Base-by-base conservation (phyloP, 2,113 vertebrate genomes). In the Cebus imitator region DNA sequence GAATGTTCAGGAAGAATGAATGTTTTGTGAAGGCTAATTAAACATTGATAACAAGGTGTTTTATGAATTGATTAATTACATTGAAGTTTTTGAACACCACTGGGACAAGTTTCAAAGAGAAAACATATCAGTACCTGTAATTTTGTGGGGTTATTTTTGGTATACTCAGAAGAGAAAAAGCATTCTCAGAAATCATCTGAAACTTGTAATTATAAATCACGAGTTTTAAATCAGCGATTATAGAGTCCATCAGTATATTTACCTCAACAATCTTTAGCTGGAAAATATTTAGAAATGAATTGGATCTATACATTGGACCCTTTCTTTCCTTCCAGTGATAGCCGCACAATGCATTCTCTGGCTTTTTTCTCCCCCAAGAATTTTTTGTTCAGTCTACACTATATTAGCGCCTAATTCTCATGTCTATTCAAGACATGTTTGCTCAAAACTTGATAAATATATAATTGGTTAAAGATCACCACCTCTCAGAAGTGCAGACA, bases 51-150 rank as follows among this genome's bases (percentile, higher is more conserved):
- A 75, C 21, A 50, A 93, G 64, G 45, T 91, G 2, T 73, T 96
- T 16, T 40, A 7, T 89, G 68, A 91, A 86, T 80, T n/a, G 57
- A 85, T 73, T 90, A 89, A 96, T 78, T 95, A 16, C 50, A 43
- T 68, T 52, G 32, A 3, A 89, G 58, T 58, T 73, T 93, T 37
- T 73, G 23, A 90, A 95, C 45, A 94, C 8, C 8, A 23, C 0
- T 70, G 86, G 72, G 73, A 37, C 35, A 85, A 75, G 14, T 7
- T 64, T 64, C 50, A 70, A 92, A 82, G 9, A 91, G 45, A 85
- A 94, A 96, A 87, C 43, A 73, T 14, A 72, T 91, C 40, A 80
- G 13, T 61, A 43, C 7, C 68, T 87, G 18, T 27, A 70, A 73
- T 16, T 45, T 45, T 32, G 9, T 43, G 64, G 45, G 6, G 30